Evolutionary conservation across 2,888 invertebrate genomes (phyloP).

Genomic region (Orgyia antiqua): DNA sequence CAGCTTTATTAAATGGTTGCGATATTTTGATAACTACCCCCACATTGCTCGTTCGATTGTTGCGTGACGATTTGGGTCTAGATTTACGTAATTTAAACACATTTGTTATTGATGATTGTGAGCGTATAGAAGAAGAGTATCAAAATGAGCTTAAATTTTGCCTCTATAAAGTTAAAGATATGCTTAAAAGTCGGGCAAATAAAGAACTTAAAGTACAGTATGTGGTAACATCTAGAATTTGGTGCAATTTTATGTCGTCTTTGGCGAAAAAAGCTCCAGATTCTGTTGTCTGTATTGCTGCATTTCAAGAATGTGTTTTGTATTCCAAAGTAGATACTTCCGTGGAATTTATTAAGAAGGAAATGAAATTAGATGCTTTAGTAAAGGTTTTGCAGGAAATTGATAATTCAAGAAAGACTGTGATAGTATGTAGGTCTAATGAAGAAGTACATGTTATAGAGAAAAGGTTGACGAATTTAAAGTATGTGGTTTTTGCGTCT

Average conservation of each 20-base stretch:
- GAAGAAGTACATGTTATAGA: slow-evolving; percentile 72
- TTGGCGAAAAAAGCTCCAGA: slow-evolving; percentile 76
- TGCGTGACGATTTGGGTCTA: slow-evolving; percentile 56
- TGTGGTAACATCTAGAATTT: slow-evolving; percentile 79
- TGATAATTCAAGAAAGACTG: slow-evolving; percentile 66
- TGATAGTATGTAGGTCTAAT: slow-evolving; percentile 80
- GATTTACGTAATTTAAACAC: slow-evolving; percentile 81
- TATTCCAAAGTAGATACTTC: slow-evolving; percentile 78
- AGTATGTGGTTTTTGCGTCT: slow-evolving; percentile 43
- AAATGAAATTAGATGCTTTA: slow-evolving; percentile 60
- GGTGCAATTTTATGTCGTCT: slow-evolving; percentile 79
- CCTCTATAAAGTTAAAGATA: slow-evolving; percentile 56
- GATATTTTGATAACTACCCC: slow-evolving; percentile 86
- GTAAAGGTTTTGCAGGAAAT: slow-evolving; percentile 68
- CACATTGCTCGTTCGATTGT: slow-evolving; percentile 68
- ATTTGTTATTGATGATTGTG: slow-evolving; percentile 84
- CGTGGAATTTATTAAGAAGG: slow-evolving; percentile 49
- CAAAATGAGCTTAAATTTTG: slow-evolving; percentile 59
- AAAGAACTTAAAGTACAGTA: slow-evolving; percentile 75
- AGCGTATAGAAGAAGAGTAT: slow-evolving; percentile 79
- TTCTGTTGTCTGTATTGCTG: slow-evolving; percentile 83
- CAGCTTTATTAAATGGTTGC: slow-evolving; percentile 80
- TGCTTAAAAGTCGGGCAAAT: slow-evolving; percentile 55
- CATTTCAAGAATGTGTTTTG: slow-evolving; percentile 85
- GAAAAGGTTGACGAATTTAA: slow-evolving; percentile 31